Evolutionary conservation across 2,113 vertebrate genomes (phyloP).

Genomic region (Laticauda colubrina): DNA sequence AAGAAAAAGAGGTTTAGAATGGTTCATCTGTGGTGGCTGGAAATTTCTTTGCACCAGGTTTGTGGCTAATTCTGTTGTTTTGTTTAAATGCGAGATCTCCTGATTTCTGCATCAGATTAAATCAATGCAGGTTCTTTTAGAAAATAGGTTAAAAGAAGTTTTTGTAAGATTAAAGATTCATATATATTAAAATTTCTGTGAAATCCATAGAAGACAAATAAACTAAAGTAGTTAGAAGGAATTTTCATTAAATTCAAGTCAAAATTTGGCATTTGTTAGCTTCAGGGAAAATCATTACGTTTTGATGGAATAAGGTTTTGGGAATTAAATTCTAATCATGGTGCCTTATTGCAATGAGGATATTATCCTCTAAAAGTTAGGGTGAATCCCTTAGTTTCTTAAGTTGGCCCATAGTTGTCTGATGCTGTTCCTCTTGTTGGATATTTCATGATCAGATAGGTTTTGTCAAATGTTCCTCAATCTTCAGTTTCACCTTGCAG

Average conservation of each 20-base stretch:
- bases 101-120: neutral
- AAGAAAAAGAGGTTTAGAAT: slow-evolving; percentile 79
- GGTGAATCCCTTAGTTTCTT: neutral
- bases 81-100: neutral
- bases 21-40: slow-evolving; percentile 94
- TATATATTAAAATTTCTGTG: neutral
- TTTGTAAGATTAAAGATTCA: neutral
- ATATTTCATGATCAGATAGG: too few species aligned
- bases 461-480: too few species aligned
- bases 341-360: neutral
- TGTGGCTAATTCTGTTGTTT: slow-evolving; percentile 43
- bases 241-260: neutral
- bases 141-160: neutral
- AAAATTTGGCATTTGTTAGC: neutral
- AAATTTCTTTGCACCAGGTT: slow-evolving; percentile 88
- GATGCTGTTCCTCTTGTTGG: too few species aligned
- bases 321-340: neutral
- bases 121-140: neutral
- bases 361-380: neutral
- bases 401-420: too few species aligned
- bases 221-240: neutral
- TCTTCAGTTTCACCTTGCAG: too few species aligned
- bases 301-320: neutral
- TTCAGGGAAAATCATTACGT: neutral
- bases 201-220: neutral